A percentile compares a stretch with the other conserved stretches of the same genome.
phyloP scores from a whole-genome alignment of 2,888 invertebrate genomes.

The Neocrepidodera transversa region DNA sequence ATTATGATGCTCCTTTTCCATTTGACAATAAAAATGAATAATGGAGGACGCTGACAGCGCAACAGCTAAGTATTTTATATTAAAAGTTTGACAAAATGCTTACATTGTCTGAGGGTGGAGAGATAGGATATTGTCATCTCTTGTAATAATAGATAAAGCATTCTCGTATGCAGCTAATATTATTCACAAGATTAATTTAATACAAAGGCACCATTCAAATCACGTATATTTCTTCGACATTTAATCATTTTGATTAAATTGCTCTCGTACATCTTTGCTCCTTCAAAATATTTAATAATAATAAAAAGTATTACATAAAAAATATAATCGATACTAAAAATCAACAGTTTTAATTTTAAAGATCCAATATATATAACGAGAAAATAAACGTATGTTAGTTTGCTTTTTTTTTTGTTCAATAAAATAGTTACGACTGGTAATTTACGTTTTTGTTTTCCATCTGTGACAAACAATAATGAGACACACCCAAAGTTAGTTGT shows the following conservation, averaged over 20 bases:
- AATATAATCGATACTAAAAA: too few species aligned
- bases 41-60: conserved; percentile 42
- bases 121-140: conserved; percentile 54
- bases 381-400: too few species aligned
- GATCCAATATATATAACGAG: too few species aligned
- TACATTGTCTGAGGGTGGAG: conserved; percentile 54
- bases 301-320: too few species aligned
- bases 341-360: too few species aligned
- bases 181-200: conserved; percentile 46
- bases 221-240: conserved; percentile 34
- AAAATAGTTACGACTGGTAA: too few species aligned
- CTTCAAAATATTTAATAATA: too few species aligned
- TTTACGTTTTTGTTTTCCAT: conserved; percentile 2
- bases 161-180: conserved; percentile 44
- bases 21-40: conserved; percentile 40
- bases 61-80: conserved; percentile 53
- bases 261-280: not conserved
- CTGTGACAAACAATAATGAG: conserved; percentile 10
- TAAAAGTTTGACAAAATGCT: conserved; percentile 55
- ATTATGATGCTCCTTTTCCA: conserved; percentile 29
- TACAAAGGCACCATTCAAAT: conserved; percentile 38
- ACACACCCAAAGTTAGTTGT: conserved; percentile 10
- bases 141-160: conserved; percentile 45
- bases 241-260: conserved; percentile 32
- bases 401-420: too few species aligned